A percentile compares a stretch with the other conserved stretches of the same genome.
Evolutionary conservation across 1,140 invertebrate species (phyloP).

Genomic region (Pectinophora gossypiella): DNA sequence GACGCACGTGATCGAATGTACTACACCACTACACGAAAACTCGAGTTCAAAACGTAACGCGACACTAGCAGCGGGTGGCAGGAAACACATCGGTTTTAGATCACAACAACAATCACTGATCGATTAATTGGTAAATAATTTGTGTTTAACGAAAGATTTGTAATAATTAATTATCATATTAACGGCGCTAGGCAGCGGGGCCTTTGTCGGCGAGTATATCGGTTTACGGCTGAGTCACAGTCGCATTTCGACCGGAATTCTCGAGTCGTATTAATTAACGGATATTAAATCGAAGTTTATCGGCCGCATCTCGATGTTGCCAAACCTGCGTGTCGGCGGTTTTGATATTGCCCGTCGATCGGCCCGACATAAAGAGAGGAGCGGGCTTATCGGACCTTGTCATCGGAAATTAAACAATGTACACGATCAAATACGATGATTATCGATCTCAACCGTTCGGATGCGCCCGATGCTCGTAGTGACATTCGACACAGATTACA

Average conservation of each 20-base stretch:
- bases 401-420: slow-evolving; percentile 69
- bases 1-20: slow-evolving; percentile 46
- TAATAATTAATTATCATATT: slow-evolving; percentile 72
- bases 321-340: slow-evolving; percentile 60
- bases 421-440: slow-evolving; percentile 60
- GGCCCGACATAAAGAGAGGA: slow-evolving; percentile 41
- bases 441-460: slow-evolving; percentile 32
- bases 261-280: slow-evolving; percentile 71
- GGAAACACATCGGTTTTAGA: slow-evolving; percentile 26
- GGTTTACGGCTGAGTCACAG: slow-evolving; percentile 61
- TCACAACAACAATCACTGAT: slow-evolving; percentile 26
- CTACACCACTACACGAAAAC: slow-evolving; percentile 20
- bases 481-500: slow-evolving; percentile 22
- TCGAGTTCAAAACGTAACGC: slow-evolving; percentile 15
- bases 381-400: slow-evolving; percentile 57
- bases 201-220: slow-evolving; percentile 65
- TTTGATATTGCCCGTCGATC: slow-evolving; percentile 49
- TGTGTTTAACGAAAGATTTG: slow-evolving; percentile 46
- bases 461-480: slow-evolving; percentile 24
- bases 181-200: slow-evolving; percentile 57
- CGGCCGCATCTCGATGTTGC: slow-evolving; percentile 64
- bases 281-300: slow-evolving; percentile 72
- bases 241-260: slow-evolving; percentile 60
- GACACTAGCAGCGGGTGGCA: background rate
- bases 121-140: slow-evolving; percentile 48